phyloP scores from a whole-genome alignment of 2,797 vertebrate species.

The Carcharodon carcharias region DNA sequence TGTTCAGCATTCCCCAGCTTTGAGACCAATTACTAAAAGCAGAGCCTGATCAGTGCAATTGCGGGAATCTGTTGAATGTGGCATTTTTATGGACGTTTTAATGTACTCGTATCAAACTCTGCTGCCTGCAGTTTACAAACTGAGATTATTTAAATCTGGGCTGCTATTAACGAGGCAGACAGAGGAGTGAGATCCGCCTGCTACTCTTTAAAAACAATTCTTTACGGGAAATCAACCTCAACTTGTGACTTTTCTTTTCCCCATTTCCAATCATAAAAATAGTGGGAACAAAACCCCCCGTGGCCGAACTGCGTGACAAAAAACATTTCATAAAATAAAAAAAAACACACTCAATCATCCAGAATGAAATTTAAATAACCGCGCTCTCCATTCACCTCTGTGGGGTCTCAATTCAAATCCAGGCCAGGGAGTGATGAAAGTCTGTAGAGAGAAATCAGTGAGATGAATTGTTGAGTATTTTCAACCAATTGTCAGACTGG shows the following conservation, averaged over 20 bases:
- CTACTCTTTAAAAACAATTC: not conserved
- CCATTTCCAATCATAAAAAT: not conserved
- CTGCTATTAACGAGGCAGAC: not conserved
- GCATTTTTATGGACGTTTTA: not conserved
- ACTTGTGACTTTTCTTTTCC: not conserved
- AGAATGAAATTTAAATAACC: not conserved
- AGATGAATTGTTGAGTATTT: not conserved
- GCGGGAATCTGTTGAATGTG: not conserved
- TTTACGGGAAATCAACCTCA: not conserved
- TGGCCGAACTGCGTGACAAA: not conserved
- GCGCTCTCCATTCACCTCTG: not conserved
- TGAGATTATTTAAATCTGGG: not conserved
- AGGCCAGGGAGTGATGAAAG: not conserved
- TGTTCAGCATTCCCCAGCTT: not conserved
- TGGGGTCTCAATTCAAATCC: not conserved
- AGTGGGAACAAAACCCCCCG: not conserved
- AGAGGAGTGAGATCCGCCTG: not conserved
- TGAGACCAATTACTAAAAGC: not conserved
- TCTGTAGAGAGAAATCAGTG: too few species aligned
- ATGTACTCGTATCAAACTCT: not conserved
- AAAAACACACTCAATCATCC: not conserved
- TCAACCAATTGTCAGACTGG: too few species aligned
- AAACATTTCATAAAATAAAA: not conserved
- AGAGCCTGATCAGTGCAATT: not conserved
- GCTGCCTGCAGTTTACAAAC: too few species aligned